Evolutionary conservation across 2,113 vertebrate genomes (phyloP).

Genomic region (Sarotherodon lohbergeri): DNA sequence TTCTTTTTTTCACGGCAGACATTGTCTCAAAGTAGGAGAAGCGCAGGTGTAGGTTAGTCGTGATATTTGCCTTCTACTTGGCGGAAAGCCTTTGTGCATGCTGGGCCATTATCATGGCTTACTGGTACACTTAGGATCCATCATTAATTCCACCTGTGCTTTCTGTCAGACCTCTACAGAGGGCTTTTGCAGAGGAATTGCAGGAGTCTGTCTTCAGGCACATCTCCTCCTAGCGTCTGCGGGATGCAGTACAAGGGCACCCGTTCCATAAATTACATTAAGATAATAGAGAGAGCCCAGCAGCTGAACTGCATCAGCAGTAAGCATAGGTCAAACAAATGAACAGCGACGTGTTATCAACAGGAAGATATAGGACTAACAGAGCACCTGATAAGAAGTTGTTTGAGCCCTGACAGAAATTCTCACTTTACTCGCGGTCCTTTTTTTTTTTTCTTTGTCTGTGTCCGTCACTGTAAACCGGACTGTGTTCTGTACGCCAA

Average conservation of each 20-base stretch:
- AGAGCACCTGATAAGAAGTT: neutral
- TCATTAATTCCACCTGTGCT: neutral
- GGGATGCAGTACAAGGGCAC: conserved; percentile 23
- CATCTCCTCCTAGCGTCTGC: conserved; percentile 63
- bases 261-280: neutral
- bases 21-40: neutral
- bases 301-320: neutral
- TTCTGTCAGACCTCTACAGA: neutral
- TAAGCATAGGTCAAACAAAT: neutral
- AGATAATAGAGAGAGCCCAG: neutral
- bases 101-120: neutral
- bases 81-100: neutral
- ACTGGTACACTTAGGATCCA: neutral
- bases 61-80: neutral
- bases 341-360: neutral
- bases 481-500: conserved; percentile 3
- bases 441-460: neutral
- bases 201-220: conserved; percentile 26
- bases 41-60: neutral
- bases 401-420: neutral
- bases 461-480: neutral
- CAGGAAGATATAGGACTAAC: neutral
- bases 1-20: neutral
- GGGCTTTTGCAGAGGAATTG: neutral
- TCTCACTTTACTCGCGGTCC: neutral